Base-by-base conservation (phyloP, 2,888 invertebrate genomes). In the Sphaerophoria taeniata region DNA sequence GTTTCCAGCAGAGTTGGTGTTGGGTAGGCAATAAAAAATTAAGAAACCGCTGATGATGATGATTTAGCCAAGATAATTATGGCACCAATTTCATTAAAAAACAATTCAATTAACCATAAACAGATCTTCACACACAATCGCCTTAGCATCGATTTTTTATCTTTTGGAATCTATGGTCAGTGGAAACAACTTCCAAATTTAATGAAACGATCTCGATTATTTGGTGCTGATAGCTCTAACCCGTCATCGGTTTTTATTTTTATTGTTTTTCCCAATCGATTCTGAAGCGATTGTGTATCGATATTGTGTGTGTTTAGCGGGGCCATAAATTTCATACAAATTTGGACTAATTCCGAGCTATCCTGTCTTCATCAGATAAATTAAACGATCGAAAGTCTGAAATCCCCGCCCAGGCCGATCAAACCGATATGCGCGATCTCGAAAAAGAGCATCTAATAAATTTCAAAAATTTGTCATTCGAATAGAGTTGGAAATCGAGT, bases 101-200 rank as follows among this genome's bases (percentile, higher is more conserved):
- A 63, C 85, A 73, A 85, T 81, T 85, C 63, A 85, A 85, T 85
- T 81, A 77, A 73, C 85, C 72, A 85, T 85, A 85, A 63, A 81
- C 77, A 77, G 63, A 76, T 39, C 39, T 51, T 76, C 80, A 71
- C 74, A 67, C 79, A 75, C 39, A 49, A 63, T 63, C 61, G 33
- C 72, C 72, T 24, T 24, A 24, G 24, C 24, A 24, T 24, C 24
- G 24, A 24, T 24, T 24, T 24, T 24, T 24, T 24, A 24, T 24
- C 24, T 24, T 24, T 2, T 24, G 24, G 24, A 34, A 51, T 53
- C 76, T 51, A 77, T 81, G 76, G 73, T 70, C 76, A 69, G 67
- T 70, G 76, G 39, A 45, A 77, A 81, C 70, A 77, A 77, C 76
- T 85, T 81, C 85, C 85, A 60, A 85, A 85, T 61, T 73, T 39